These are phyloP conservation scores for Dendrolimus pini DNA, from an alignment of 2,888 invertebrate genomes.

Conservation along the genomic window DNA sequence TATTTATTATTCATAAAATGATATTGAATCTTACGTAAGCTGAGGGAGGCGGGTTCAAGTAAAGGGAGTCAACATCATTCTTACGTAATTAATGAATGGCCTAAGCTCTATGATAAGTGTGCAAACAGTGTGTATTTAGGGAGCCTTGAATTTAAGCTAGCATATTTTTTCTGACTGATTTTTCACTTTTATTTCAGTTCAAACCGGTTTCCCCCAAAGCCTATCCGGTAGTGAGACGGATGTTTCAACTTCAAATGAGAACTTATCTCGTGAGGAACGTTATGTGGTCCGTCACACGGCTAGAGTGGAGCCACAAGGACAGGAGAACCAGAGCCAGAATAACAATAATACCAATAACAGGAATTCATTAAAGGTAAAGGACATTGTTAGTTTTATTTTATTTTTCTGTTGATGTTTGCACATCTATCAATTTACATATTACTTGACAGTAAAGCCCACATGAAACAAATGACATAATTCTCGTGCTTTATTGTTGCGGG, in stretches of 20 bases:
- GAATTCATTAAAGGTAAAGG: slow-evolving; percentile 77
- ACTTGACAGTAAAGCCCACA: too few relatives aligned
- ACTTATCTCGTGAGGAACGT: slow-evolving; percentile 89
- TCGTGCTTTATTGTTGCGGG: too few relatives aligned
- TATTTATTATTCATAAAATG: background rate
- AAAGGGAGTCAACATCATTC: background rate
- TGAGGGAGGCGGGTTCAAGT: background rate
- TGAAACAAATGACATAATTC: too few relatives aligned
- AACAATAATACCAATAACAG: slow-evolving; percentile 69
- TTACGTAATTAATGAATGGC: background rate
- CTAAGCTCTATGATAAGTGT: too few relatives aligned
- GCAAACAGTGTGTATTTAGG: too few relatives aligned
- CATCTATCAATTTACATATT: too few relatives aligned
- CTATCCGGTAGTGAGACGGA: slow-evolving; percentile 93
- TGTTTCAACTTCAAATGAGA: slow-evolving; percentile 93
- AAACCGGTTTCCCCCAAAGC: slow-evolving; percentile 82
- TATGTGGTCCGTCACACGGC: slow-evolving; percentile 89
- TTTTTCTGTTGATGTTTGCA: too few relatives aligned
- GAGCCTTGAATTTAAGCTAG: too few relatives aligned
- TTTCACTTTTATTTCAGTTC: slow-evolving; percentile 32
- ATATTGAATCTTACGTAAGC: too few relatives aligned
- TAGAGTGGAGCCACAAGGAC: slow-evolving; percentile 94
- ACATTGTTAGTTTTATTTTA: background rate
- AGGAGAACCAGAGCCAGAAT: slow-evolving; percentile 80
- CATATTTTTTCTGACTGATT: too few relatives aligned